phyloP scores from a whole-genome alignment of 2,888 invertebrate species.

The Fragum whitleyi region DNA sequence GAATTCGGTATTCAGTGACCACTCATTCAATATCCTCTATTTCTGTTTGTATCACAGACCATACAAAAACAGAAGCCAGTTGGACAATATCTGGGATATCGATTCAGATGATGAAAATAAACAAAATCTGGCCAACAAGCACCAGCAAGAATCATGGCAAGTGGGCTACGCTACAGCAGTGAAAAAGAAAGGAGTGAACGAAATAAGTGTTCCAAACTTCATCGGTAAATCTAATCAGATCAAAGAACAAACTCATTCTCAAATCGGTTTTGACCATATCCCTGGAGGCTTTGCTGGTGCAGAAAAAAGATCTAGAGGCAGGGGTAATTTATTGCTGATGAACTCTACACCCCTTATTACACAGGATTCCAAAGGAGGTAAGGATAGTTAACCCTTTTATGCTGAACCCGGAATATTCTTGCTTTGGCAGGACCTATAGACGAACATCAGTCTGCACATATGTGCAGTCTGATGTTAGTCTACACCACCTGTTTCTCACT shows the following conservation, averaged over 20 bases:
- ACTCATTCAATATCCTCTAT: too few species aligned
- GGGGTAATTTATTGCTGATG: not conserved
- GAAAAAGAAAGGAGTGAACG: not conserved
- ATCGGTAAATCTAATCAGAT: not conserved
- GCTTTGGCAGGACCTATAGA: too few species aligned
- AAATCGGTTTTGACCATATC: not conserved
- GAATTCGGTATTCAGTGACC: too few species aligned
- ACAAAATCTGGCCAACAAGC: not conserved
- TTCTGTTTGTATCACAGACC: not conserved
- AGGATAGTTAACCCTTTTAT: too few species aligned
- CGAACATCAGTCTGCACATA: too few species aligned
- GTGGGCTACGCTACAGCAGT: not conserved
- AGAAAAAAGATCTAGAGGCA: too few species aligned
- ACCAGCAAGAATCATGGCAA: not conserved
- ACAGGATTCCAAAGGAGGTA: not conserved
- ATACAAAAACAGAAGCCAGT: not conserved
- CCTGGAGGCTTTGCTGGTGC: not conserved
- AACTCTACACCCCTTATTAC: not conserved
- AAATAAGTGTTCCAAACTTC: not conserved
- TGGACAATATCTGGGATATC: conserved; percentile 13
- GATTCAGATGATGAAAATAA: not conserved
- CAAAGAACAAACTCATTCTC: too few species aligned
- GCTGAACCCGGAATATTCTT: too few species aligned
- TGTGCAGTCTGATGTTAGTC: too few species aligned
- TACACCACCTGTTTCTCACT: too few species aligned